A percentile compares a stretch with the other conserved stretches of the same genome.
These are phyloP conservation scores for Holacanthus passer DNA, from an alignment of 2,113 vertebrate species.

Conservation along the genomic window DNA sequence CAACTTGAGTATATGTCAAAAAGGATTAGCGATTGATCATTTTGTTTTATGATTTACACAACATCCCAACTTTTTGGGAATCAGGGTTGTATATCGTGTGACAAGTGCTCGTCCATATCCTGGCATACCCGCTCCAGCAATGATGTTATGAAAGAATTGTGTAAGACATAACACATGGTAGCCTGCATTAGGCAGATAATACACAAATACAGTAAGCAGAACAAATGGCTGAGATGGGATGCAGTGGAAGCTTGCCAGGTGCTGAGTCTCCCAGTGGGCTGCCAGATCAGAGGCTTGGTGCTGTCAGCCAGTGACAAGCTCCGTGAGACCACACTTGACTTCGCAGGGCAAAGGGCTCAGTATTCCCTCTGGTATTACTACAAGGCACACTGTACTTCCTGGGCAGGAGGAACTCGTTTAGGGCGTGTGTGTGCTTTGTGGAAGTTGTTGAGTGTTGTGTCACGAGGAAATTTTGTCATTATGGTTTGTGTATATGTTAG, in stretches of 20 bases:
- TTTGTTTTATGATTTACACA: too few species aligned
- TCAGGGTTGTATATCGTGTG: background rate
- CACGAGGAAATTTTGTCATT: slow-evolving; percentile 16
- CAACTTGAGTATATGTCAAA: too few species aligned
- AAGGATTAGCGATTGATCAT: too few species aligned
- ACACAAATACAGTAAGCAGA: slow-evolving; percentile 20
- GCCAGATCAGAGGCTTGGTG: slow-evolving; percentile 40
- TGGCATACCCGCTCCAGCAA: background rate
- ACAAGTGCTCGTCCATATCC: background rate
- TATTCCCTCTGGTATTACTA: background rate
- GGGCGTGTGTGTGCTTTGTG: slow-evolving; percentile 8
- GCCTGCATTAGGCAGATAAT: background rate
- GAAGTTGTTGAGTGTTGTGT: slow-evolving; percentile 21
- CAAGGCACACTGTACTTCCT: slow-evolving; percentile 36
- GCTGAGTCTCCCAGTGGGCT: slow-evolving; percentile 46
- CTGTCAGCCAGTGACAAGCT: slow-evolving; percentile 72
- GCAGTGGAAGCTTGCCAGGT: slow-evolving; percentile 41
- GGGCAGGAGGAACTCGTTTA: background rate
- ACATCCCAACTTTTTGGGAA: too few species aligned
- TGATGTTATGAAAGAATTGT: background rate
- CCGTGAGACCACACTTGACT: slow-evolving; percentile 59
- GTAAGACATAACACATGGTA: background rate
- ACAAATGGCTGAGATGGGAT: slow-evolving; percentile 37
- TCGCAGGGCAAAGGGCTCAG: slow-evolving; percentile 28
- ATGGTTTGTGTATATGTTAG: background rate